Evolutionary conservation across 1,140 invertebrate species (phyloP).

Genomic region (Trissolcus basalis): DNA sequence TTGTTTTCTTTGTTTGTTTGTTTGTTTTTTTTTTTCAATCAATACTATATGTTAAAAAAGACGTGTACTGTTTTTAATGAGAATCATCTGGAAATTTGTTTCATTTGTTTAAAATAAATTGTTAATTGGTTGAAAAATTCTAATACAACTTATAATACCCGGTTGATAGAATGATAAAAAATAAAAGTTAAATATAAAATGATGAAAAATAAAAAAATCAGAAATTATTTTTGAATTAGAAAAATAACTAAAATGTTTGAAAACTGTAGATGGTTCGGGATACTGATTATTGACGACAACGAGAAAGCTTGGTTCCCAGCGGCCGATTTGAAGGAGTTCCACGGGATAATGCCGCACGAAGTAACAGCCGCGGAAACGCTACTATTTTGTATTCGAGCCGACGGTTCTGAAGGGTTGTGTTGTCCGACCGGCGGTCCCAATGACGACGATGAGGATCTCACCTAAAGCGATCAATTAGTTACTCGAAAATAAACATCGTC

Average conservation of each 20-base stretch:
- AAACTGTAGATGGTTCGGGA: slow-evolving; percentile 82
- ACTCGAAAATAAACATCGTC: slow-evolving; percentile 22
- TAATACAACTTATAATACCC: too few relatives aligned
- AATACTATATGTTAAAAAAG: too few relatives aligned
- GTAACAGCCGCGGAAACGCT: slow-evolving; percentile 85
- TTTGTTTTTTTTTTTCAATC: too few relatives aligned
- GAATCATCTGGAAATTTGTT: too few relatives aligned
- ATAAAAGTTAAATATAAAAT: too few relatives aligned
- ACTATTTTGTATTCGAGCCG: slow-evolving; percentile 89
- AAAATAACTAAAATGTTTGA: neutral
- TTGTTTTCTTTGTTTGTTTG: too few relatives aligned
- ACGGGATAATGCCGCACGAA: slow-evolving; percentile 88
- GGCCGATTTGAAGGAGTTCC: slow-evolving; percentile 90
- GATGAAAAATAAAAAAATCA: too few relatives aligned
- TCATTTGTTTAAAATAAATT: too few relatives aligned
- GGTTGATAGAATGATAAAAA: too few relatives aligned
- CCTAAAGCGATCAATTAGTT: slow-evolving; percentile 63
- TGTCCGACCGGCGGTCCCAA: slow-evolving; percentile 83
- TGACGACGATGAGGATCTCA: slow-evolving; percentile 78
- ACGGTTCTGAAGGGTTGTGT: slow-evolving; percentile 88
- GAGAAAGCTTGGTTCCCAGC: slow-evolving; percentile 94
- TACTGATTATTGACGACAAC: slow-evolving; percentile 90
- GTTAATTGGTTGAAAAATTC: too few relatives aligned
- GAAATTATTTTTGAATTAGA: too few relatives aligned
- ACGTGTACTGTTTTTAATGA: too few relatives aligned